phyloP scores from a whole-genome alignment of 1,140 invertebrate species.

The Augochlora pura region DNA sequence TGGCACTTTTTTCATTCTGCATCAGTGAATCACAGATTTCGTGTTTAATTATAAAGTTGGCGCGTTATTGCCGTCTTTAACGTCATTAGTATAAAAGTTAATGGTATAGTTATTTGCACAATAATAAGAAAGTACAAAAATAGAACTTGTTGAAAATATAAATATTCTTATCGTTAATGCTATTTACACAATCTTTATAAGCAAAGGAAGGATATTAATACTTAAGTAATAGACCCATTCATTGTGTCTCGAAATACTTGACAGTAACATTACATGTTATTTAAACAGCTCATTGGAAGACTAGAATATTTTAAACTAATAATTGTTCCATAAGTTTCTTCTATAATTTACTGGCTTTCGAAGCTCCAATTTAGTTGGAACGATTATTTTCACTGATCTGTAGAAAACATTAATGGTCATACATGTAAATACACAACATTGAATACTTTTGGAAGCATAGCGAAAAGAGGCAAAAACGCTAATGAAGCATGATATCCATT shows the following conservation, averaged over 20 bases:
- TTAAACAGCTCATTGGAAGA: conserved; percentile 14
- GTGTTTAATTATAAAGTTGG: neutral
- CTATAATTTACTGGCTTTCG: neutral
- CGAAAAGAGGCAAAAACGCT: neutral
- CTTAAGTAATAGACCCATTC: neutral
- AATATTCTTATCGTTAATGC: neutral
- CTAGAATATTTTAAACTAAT: neutral
- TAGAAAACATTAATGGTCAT: conserved; percentile 68
- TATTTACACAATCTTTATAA: conserved; percentile 20
- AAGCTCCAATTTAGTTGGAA: conserved; percentile 19
- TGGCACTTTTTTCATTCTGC: conserved; percentile 9
- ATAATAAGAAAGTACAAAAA: conserved; percentile 41
- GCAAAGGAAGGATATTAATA: conserved; percentile 22
- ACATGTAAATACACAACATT: conserved; percentile 66
- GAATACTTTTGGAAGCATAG: neutral
- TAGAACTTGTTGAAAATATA: conserved; percentile 17
- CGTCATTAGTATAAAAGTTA: conserved; percentile 27
- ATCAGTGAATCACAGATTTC: conserved; percentile 20
- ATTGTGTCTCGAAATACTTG: neutral
- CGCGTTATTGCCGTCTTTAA: neutral
- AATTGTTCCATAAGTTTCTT: conserved; percentile 3
- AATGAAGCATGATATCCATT: neutral
- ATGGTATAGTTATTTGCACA: conserved; percentile 4
- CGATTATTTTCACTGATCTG: conserved; percentile 31
- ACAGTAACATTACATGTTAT: neutral